A percentile compares a stretch with the other conserved stretches of the same genome.
phyloP scores from a whole-genome alignment of 2,113 vertebrate genomes.

The Ia io region DNA sequence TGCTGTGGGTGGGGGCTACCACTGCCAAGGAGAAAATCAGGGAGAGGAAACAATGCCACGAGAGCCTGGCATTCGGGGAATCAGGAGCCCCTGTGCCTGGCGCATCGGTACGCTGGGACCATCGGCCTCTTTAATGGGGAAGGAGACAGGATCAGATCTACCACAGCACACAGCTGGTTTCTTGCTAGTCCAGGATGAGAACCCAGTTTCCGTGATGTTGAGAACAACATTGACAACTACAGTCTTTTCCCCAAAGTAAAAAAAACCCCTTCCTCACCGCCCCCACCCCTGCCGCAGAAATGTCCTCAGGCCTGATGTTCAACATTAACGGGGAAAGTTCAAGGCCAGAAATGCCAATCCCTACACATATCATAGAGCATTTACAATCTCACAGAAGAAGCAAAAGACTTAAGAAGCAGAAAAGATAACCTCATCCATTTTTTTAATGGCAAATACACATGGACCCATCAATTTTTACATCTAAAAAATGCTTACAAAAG shows the following conservation, averaged over 20 bases:
- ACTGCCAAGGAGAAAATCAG: constrained; percentile 29
- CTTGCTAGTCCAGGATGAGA: background rate
- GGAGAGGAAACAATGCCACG: accelerated
- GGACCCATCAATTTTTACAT: background rate
- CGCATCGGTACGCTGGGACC: no score
- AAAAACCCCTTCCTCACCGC: background rate
- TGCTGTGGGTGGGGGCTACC: background rate
- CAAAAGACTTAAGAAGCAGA: background rate
- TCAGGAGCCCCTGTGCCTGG: accelerated
- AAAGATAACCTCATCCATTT: background rate
- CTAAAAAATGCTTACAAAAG: background rate
- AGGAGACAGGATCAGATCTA: background rate
- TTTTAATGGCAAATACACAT: background rate
- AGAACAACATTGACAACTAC: background rate
- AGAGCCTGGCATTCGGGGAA: background rate
- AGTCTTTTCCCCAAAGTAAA: background rate
- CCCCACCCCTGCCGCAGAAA: background rate
- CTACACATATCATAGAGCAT: background rate
- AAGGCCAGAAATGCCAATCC: background rate
- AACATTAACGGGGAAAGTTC: background rate
- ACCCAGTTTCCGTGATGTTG: background rate
- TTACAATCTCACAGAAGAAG: background rate
- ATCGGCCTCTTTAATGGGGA: background rate
- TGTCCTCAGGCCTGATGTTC: background rate
- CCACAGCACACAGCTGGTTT: background rate